Conservation (phyloP, 2,113 vertebrate genomes). For the Riparia riparia region DNA sequence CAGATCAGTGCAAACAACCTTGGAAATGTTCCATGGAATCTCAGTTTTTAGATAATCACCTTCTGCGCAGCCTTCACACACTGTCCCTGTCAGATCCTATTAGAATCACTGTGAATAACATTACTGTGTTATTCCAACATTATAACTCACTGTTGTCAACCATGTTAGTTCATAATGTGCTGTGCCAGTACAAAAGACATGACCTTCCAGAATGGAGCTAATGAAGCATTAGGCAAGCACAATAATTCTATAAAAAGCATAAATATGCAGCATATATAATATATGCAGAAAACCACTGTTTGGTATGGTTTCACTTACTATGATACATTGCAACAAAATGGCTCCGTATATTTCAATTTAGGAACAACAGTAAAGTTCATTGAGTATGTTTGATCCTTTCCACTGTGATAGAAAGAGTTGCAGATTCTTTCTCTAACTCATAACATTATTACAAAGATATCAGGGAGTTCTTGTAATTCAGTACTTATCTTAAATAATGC, state of each 20-base stretch:
- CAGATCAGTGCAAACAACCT: neutral
- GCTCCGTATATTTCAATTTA: neutral
- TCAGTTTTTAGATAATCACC: neutral
- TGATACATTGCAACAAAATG: neutral
- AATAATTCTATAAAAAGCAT: neutral
- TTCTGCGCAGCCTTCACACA: neutral
- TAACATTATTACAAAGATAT: neutral
- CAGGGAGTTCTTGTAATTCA: neutral
- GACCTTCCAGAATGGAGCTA: neutral
- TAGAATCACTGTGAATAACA: neutral
- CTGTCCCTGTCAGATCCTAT: neutral
- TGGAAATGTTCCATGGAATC: neutral
- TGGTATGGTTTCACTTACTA: neutral
- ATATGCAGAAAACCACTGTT: neutral
- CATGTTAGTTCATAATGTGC: fast-evolving
- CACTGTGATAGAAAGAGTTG: neutral
- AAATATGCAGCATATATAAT: neutral
- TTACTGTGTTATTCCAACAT: neutral
- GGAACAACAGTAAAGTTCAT: neutral
- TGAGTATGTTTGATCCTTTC: neutral
- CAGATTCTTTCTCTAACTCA: neutral
- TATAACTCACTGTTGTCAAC: neutral
- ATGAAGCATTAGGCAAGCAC: neutral
- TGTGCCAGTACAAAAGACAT: neutral
- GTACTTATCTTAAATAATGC: neutral